Evolutionary conservation across 2,113 vertebrate genomes (phyloP), one percentile per base, ranked within the genome.

Genomic region (Daubentonia madagascariensis): DNA sequence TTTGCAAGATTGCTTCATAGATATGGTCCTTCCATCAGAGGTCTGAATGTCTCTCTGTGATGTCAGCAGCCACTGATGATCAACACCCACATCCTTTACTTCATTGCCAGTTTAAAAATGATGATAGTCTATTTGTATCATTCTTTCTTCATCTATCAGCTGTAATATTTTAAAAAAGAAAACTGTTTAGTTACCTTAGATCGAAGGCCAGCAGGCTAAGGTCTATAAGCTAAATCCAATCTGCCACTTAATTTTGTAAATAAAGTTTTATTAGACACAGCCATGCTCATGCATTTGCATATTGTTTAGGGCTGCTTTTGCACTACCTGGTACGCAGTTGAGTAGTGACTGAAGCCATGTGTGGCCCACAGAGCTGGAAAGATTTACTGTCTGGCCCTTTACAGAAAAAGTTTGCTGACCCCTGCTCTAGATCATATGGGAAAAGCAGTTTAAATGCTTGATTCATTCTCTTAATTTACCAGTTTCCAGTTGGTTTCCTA

Each of bases 201-300:
- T 93, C 61, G 91, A 45, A 63, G 6, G 50, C 94, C 7, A 45
- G 37, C 54, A 79, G 86, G 89, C 79, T 83, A 50, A 80, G 8
- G 37, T 30, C 59, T 48, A 52, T 11, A 72, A 72, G 20, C 65
- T 68, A 25, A 83, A 67, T 48, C 54, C 67, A 90, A 20, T 11
- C 30, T 35, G 13, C 16, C 78, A 50, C 43, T 78, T 89, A 61
- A 18, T 93, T 92, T 86, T 92, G 5, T 78, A 89, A 89, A 70
- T 96, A 63, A 84, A 75, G 76, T 91, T 88, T 97, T 45, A 78
- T 93, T 85, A 85, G 59, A 92, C 57, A 76, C 14, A 59, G 23
- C 30, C n/a, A 8, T 13, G 40, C 16, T 37, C 3, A 23, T 30
- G 88, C 1, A 65, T 96, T 59, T 90, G 81, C 30, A 20, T 52